A percentile compares a stretch with the other conserved stretches of the same genome.
These are phyloP conservation scores for Gastracanthus pulcherrimus DNA, from an alignment of 2,888 invertebrate genomes.

Conservation along the genomic window DNA sequence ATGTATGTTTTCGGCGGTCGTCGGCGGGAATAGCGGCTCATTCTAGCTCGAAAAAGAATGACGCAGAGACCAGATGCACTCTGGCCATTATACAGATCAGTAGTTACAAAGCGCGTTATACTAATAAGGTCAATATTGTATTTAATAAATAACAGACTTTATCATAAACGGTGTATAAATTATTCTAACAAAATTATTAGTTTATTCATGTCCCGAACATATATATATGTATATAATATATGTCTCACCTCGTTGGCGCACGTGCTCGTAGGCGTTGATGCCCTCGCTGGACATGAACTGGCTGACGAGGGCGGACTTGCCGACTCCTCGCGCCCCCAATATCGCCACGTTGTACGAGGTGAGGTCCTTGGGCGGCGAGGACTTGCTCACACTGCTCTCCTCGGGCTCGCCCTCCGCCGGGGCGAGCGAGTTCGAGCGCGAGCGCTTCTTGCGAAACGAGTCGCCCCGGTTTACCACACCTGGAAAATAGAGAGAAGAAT, in stretches of 20 bases:
- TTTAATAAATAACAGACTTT: too few species aligned
- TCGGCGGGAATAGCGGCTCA: too few species aligned
- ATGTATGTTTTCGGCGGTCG: too few species aligned
- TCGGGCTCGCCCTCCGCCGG: conserved; percentile 77
- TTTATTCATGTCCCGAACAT: not conserved
- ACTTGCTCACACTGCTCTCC: conserved; percentile 63
- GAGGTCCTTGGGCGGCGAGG: conserved; percentile 75
- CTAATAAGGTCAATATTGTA: too few species aligned
- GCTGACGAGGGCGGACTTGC: conserved; percentile 81
- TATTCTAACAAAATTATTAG: too few species aligned
- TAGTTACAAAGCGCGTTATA: too few species aligned
- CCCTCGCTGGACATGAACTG: conserved; percentile 95
- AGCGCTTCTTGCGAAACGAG: conserved; percentile 91
- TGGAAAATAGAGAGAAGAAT: conserved; percentile 73
- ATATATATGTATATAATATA: not conserved
- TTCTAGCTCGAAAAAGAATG: too few species aligned
- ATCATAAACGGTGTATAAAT: too few species aligned
- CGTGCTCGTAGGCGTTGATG: conserved; percentile 95
- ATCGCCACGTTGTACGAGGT: conserved; percentile 82
- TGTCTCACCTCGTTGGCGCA: conserved; percentile 86
- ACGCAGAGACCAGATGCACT: too few species aligned
- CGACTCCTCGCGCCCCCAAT: conserved; percentile 80
- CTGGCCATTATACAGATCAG: too few species aligned
- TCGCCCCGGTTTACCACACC: conserved; percentile 97
- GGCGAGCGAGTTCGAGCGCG: conserved; percentile 89